Evolutionary conservation across 2,113 vertebrate species (phyloP).

Genomic region (Stegostoma tigrinum): DNA sequence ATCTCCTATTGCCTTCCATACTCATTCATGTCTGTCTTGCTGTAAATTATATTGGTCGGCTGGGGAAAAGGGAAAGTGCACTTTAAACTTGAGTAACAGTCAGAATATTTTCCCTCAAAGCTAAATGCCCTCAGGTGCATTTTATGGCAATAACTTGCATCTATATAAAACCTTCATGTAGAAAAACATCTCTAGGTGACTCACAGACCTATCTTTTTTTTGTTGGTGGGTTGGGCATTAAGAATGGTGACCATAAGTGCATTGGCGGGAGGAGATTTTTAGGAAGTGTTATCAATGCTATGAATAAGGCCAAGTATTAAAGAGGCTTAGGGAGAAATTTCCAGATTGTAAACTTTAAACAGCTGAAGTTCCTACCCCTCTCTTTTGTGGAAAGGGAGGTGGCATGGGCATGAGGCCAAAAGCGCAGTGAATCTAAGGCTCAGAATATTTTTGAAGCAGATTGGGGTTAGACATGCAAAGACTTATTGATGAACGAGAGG

Average conservation of each 20-base stretch:
- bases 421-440: neutral
- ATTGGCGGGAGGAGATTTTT: too few relatives aligned
- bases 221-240: too few relatives aligned
- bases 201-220: neutral
- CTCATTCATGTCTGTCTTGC: neutral
- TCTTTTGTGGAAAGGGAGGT: neutral
- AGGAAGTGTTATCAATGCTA: too few relatives aligned
- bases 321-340: neutral
- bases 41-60: neutral
- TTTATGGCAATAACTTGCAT: neutral
- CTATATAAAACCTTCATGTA: neutral
- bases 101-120: neutral
- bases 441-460: neutral
- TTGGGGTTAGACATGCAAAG: neutral
- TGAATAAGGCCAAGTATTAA: neutral
- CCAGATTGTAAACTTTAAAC: neutral
- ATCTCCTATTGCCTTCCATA: neutral
- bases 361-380: neutral
- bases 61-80: neutral
- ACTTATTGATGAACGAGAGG: neutral
- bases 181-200: neutral
- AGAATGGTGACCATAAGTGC: too few relatives aligned
- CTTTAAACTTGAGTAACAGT: neutral
- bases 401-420: neutral
- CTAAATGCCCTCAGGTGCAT: neutral